phyloP scores from a whole-genome alignment of 2,113 vertebrate species.

The Pao palembangensis region DNA sequence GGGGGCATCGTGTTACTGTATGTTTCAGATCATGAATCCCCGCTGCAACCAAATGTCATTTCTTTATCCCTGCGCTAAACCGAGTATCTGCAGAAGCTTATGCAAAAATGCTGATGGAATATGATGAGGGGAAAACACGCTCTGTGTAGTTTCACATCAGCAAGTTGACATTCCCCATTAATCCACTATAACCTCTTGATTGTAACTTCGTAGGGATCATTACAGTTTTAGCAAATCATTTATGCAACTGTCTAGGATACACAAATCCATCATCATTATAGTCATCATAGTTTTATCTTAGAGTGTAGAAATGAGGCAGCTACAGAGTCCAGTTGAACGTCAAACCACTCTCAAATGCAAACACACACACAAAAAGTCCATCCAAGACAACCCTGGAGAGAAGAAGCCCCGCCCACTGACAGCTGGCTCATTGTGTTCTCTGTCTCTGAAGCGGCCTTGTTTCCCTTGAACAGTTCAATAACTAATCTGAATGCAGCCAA shows the following conservation, averaged over 20 bases:
- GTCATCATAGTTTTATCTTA: neutral
- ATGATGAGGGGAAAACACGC: neutral
- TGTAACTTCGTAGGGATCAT: no score
- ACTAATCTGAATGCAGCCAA: slow-evolving; percentile 71
- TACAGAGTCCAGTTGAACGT: slow-evolving; percentile 10
- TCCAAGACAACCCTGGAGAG: slow-evolving; percentile 54
- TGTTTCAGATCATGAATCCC: slow-evolving; percentile 10
- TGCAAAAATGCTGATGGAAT: slow-evolving; percentile 7
- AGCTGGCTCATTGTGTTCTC: slow-evolving; percentile 70
- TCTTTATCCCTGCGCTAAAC: neutral
- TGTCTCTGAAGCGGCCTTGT: slow-evolving; percentile 65
- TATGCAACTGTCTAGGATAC: no score
- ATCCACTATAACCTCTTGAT: neutral
- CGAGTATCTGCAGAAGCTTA: slow-evolving; percentile 3
- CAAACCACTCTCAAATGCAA: slow-evolving; percentile 43
- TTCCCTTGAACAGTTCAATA: slow-evolving; percentile 70
- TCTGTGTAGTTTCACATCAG: neutral
- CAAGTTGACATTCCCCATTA: slow-evolving; percentile 3
- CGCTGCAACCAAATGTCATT: slow-evolving; percentile 9
- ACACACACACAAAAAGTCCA: slow-evolving; percentile 46
- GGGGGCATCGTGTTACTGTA: neutral
- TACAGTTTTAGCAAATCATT: no score
- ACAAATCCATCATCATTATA: no score
- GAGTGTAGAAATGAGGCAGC: neutral
- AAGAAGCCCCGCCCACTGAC: slow-evolving; percentile 64